Evolutionary conservation across 2,797 vertebrate species (phyloP), one percentile per base, ranked within the genome.

Genomic region (Cichlasoma orientale): DNA sequence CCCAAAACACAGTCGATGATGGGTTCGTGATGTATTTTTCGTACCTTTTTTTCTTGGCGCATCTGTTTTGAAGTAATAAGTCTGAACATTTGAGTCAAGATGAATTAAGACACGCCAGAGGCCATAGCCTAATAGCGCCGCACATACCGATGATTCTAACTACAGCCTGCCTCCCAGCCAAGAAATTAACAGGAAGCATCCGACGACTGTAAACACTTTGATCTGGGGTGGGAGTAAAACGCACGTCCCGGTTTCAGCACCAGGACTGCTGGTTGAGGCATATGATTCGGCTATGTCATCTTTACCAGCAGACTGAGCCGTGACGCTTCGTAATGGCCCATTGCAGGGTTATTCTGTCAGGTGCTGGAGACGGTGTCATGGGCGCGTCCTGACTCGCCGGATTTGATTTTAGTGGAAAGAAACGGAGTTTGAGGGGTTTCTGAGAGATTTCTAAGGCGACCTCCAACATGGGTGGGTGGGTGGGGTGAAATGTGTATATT

Each of bases 311-410:
- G 63, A 56, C 54, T 69, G 75, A 83, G 74, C 38, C 2, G 27
- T 27, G 4, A 3, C 59, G 81, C 71, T 80, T 54, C 21, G 57
- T 56, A 53, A 80, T 18, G 54, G 78, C 72, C 41, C 71, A 11
- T 69, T 72, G 80, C 75, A 41, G 72, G 77, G 16, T 82, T 25
- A 21, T 82, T 83, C 52, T 68, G 63, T 63, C 81, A 52, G 90
- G 86, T 88, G 74, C 70, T 38, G 82, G 83, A 63, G 78, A 89
- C 82, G 88, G 81, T 82, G 83, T 82, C 82, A 91, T 92, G 92
- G 93, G 93, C 90, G 94, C 90, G 93, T 94, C 93, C 91, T 80
- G 84, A 55, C 78, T 77, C 84, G 61, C 81, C 86, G 87, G 50
- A 72, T 56, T 27, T 25, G 78, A 79, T 72, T 85, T 63, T 82